A percentile compares a stretch with the other conserved stretches of the same genome.
Conservation (phyloP, 1,140 invertebrate species). For the Macrostomum lignano region DNA sequence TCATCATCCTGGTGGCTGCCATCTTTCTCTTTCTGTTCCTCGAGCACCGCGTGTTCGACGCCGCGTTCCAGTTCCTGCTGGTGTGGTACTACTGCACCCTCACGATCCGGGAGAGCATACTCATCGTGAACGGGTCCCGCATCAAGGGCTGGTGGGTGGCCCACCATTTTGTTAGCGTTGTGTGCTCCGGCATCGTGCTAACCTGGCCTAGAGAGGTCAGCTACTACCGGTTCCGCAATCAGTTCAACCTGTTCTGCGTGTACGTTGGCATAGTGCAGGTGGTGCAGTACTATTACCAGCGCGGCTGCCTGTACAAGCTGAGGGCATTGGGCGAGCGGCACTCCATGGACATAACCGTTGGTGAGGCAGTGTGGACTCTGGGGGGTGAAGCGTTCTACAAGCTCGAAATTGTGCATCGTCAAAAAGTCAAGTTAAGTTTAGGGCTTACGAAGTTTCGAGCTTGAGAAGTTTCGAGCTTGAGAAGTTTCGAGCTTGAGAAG, state of each 20-base stretch:
- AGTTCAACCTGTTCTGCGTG: constrained; percentile 11
- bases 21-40: constrained; percentile 45
- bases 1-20: constrained; percentile 59
- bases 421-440: too few relatives aligned
- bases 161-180: constrained; percentile 93
- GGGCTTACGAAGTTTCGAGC: too few relatives aligned
- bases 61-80: constrained; percentile 71
- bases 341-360: constrained; percentile 92
- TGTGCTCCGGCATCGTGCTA: constrained; percentile 64
- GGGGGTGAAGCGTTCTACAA: too few relatives aligned
- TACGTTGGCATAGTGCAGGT: constrained; percentile 40
- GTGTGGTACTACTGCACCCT: constrained; percentile 99
- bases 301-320: constrained; percentile 66
- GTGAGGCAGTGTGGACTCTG: constrained; percentile 11
- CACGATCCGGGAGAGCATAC: constrained; percentile 87
- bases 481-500: too few relatives aligned
- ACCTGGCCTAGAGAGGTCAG: constrained; percentile 38
- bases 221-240: not conserved
- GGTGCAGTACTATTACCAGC: constrained; percentile 80
- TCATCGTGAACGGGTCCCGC: constrained; percentile 37
- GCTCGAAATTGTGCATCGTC: too few relatives aligned
- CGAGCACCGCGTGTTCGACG: constrained; percentile 52
- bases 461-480: too few relatives aligned
- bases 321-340: constrained; percentile 64
- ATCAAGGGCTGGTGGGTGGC: constrained; percentile 78